Evolutionary conservation across 1,140 invertebrate genomes (phyloP).

Genomic region (Branchinecta lynchi): DNA sequence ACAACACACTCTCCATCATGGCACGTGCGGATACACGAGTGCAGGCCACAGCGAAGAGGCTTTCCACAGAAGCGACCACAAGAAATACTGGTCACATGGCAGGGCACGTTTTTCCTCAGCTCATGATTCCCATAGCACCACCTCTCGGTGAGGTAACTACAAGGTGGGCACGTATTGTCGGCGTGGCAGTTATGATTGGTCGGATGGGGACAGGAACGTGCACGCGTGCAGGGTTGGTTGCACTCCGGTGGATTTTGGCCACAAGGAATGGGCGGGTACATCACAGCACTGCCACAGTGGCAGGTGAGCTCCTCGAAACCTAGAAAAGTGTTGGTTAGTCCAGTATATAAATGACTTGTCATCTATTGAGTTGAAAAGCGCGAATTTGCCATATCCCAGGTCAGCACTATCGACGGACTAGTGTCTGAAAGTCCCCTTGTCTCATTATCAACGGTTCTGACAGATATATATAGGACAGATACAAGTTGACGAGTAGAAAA

Average conservation of each 20-base stretch:
- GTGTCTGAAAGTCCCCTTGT: too few species aligned
- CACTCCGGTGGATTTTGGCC: slow-evolving; percentile 70
- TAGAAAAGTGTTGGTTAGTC: slow-evolving; percentile 25
- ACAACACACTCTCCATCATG: slow-evolving; percentile 47
- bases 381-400: too few species aligned
- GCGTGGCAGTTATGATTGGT: slow-evolving; percentile 61
- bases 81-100: slow-evolving; percentile 69
- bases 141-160: slow-evolving; percentile 70
- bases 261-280: slow-evolving; percentile 78
- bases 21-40: slow-evolving; percentile 56
- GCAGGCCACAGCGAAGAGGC: slow-evolving; percentile 53
- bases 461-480: too few species aligned
- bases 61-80: slow-evolving; percentile 75
- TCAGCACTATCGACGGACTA: too few species aligned
- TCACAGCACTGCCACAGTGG: slow-evolving; percentile 67
- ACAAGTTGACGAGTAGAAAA: too few species aligned
- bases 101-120: slow-evolving; percentile 69
- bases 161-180: slow-evolving; percentile 68
- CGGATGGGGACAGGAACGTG: slow-evolving; percentile 62
- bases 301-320: slow-evolving; percentile 82
- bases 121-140: slow-evolving; percentile 80
- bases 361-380: too few species aligned
- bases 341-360: too few species aligned
- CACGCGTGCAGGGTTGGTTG: slow-evolving; percentile 51
- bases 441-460: too few species aligned